These are phyloP conservation scores for Callimorpha dominula DNA, from an alignment of 2,888 invertebrate species.

Conservation along the genomic window DNA sequence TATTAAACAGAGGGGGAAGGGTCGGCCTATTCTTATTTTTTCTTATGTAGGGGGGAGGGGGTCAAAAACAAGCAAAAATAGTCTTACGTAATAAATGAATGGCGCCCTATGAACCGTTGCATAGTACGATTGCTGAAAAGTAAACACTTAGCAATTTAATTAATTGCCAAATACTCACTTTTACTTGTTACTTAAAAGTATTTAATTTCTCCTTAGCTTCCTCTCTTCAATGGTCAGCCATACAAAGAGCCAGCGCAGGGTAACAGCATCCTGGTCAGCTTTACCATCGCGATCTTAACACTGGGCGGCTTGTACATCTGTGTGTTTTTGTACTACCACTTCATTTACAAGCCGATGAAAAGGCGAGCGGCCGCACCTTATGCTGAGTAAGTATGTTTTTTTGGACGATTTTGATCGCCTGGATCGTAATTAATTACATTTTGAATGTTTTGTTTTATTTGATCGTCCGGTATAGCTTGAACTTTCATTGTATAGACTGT, in stretches of 20 bases:
- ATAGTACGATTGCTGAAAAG: too few relatives aligned
- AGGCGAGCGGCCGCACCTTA: constrained; percentile 49
- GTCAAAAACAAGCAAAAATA: too few relatives aligned
- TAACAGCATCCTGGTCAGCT: constrained; percentile 53
- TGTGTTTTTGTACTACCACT: constrained; percentile 67
- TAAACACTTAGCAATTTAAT: too few relatives aligned
- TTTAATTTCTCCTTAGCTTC: constrained; percentile 53
- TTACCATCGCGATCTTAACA: constrained; percentile 54
- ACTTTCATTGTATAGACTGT: too few relatives aligned
- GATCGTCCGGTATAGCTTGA: too few relatives aligned
- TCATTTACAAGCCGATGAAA: constrained; percentile 56
- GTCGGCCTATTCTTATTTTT: too few relatives aligned
- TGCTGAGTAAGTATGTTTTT: constrained; percentile 59
- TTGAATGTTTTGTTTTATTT: too few relatives aligned
- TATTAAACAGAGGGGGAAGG: too few relatives aligned
- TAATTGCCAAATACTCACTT: not conserved
- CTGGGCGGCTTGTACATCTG: constrained; percentile 60
- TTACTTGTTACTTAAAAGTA: not conserved
- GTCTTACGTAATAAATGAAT: too few relatives aligned
- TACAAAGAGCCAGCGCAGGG: constrained; percentile 52
- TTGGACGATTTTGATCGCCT: not conserved
- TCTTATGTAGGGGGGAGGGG: too few relatives aligned
- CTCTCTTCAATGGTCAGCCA: constrained; percentile 71
- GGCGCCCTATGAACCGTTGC: too few relatives aligned
- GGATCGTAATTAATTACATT: too few relatives aligned